These are phyloP conservation scores for Gallinago stenura DNA, from an alignment of 2,797 vertebrate species.

Conservation along the genomic window DNA sequence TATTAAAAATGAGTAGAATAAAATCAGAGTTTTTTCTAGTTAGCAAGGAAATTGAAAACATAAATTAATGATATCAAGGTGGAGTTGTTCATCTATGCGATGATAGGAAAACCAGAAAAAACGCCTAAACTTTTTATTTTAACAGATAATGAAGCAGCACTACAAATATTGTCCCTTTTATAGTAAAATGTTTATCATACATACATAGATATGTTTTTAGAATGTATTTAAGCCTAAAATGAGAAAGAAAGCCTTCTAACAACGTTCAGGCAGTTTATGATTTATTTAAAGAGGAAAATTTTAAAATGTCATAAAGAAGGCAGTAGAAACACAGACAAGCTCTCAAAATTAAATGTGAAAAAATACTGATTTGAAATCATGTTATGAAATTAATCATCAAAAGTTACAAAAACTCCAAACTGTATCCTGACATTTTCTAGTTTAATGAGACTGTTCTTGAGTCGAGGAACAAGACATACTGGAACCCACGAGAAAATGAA, in stretches of 20 bases:
- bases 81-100: background rate
- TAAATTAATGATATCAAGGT: background rate
- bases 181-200: background rate
- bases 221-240: background rate
- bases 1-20: background rate
- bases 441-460: background rate
- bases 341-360: background rate
- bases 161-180: background rate
- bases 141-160: background rate
- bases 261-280: background rate
- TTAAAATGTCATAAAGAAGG: background rate
- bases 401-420: background rate
- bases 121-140: background rate
- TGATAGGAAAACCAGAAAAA: background rate
- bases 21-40: background rate
- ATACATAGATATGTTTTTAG: background rate
- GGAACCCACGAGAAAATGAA: background rate
- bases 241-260: background rate
- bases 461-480: background rate
- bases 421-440: background rate
- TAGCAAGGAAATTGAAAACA: background rate
- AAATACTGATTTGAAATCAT: background rate
- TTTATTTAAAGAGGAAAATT: background rate
- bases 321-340: background rate
- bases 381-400: background rate